Evolutionary conservation across 2,113 vertebrate species (phyloP), one percentile per base, ranked within the genome.

Genomic region (Hippocampus barbouri): DNA sequence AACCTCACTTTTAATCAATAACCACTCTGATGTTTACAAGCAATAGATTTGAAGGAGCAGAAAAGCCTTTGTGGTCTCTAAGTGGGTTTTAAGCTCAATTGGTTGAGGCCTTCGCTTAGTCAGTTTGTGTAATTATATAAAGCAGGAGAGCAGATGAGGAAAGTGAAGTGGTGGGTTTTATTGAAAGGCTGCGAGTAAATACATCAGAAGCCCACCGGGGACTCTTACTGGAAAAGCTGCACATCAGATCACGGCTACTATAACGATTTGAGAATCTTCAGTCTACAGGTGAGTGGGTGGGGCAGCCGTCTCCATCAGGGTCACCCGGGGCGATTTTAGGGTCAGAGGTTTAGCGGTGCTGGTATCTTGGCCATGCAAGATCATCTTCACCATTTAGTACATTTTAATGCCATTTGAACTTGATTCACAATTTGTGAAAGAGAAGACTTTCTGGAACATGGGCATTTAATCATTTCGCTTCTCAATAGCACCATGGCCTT

Each of bases 1-100:
- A 51, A 80, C 83, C 80, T 83, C 78, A 71, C 69, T 83, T 85
- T 87, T 82, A 87, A 87, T 90, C 88, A 85, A 88, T 86, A 86
- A 76, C 81, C 75, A 72, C 82, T 85, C 75, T 79, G 57, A 74
- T 86, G 82, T 89, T 87, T 88, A 87, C 79, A 83, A 84, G 86
- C 71, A 82, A 85, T 83, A 75, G 69, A 77, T 83, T 43, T 83
- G 73, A 72, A 70, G 71, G 61, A 66, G 63, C 45, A 62, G 25
- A 78, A 56, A 81, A 78, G 68, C 75, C 72, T 87, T 79, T 83
- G 85, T 77, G 83, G 82, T 89, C 78, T 77, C 68, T 78, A 76
- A 82, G 74, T 84, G 81, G 78, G 67, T 81, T 86, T 80, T 77
- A 85, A 84, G 71, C 81, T 80, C 78, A 83, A 76, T 85, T 86